Evolutionary conservation across 2,797 vertebrate species (phyloP).

Genomic region (Sternotherus odoratus): DNA sequence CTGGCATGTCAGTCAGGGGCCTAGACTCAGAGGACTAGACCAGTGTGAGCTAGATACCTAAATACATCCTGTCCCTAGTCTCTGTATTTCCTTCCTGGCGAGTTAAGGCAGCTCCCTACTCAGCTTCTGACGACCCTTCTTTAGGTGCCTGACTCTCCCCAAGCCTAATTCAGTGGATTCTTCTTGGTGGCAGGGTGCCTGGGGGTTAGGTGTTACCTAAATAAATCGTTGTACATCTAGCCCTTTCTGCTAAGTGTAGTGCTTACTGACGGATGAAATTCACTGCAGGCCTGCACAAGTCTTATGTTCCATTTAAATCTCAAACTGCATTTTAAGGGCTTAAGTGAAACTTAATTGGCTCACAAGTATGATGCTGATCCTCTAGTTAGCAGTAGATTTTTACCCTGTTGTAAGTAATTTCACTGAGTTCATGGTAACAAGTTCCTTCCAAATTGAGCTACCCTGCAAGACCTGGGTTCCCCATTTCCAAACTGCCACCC

Average conservation of each 20-base stretch:
- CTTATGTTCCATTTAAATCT: neutral
- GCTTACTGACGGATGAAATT: neutral
- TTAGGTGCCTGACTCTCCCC: neutral
- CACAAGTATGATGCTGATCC: slow-evolving; percentile 15
- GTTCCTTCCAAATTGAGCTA: neutral
- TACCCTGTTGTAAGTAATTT: slow-evolving; percentile 19
- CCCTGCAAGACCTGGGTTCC: no score
- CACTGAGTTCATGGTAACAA: slow-evolving; percentile 36
- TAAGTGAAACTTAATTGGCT: neutral
- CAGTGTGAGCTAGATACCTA: neutral
- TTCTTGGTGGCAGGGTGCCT: neutral
- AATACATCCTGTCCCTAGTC: neutral
- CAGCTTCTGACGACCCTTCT: neutral
- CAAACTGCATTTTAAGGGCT: neutral
- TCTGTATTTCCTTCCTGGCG: neutral
- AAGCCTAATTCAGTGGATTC: neutral
- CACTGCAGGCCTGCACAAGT: neutral
- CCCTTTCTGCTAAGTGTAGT: neutral
- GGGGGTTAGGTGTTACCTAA: neutral
- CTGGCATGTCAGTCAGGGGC: neutral
- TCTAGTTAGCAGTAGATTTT: neutral
- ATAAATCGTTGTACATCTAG: neutral
- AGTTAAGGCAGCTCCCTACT: neutral
- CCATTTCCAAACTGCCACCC: no score
- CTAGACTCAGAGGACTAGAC: neutral